Evolutionary conservation across 30 jellyfish, hydroid and myxozoan species (phyloP), one percentile per base, ranked within the genome.

Genomic region (Turritopsis rubra): DNA sequence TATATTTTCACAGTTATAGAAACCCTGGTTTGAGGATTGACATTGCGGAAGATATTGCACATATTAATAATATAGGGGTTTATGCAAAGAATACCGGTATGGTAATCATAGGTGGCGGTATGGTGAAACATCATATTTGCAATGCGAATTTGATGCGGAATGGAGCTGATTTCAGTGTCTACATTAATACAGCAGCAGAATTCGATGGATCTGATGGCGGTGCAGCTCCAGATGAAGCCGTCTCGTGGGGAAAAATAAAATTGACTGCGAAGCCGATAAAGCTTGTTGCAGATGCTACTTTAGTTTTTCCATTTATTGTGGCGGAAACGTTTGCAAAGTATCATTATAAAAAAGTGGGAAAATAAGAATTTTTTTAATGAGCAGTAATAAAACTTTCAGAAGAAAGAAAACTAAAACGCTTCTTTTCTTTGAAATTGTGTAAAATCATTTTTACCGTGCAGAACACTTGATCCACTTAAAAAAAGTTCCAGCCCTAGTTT

Each of bases 151-250:
- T 95, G 75, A 95, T 95, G 99, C 81, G 99, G 25, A 95, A 91
- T 88, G 99, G 99, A 66, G 98, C 99, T 1, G 98, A 95, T 79
- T 96, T 83, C 80, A 88, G 97, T 54, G 97, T 95, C 24, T 95
- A 88, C 85, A 88, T 95, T 13, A 95, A 90, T 84, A 95, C 99
- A 30, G 98, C 97, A 17, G 75, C 68, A 86, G 98, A 90, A 53
- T 95, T 83, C 77, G 99, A 95, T 74, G 99, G 99, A 0, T 87
- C 97, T 54, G 99, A 95, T 86, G 94, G 98, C 1, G 99, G 99
- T 28, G 99, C 99, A 18, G 79, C 87, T 41, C 97, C 99, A 29
- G 96, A 90, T 65, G 99, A 95, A 75, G 99, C 99, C 22, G 84
- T 89, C 16, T 91, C 99, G 13, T 95, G 99, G 99, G 99, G 99